Base-by-base conservation (phyloP, 2,888 invertebrate genomes). In the Ctena decussata region DNA sequence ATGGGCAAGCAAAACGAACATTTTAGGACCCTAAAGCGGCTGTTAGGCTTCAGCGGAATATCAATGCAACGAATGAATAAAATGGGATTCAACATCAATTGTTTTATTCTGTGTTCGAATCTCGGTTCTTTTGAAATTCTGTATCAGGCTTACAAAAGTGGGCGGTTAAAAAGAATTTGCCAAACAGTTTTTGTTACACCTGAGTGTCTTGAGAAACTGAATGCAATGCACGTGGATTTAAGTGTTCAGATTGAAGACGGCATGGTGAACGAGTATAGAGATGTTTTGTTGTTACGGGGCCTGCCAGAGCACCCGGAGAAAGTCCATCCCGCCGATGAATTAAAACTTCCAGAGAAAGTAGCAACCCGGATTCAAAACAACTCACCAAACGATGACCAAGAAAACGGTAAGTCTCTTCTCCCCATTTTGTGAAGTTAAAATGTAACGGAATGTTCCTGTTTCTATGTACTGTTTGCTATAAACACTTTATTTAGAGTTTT, bases 61-160 rank as follows among this genome's bases (percentile, higher is more conserved):
- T 82, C 85, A 49, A 78, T 88, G 18, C 85, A 82, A 77, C 76
- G 86, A 30, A 79, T 88, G 1, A 80, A 75, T 35, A 81, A 84
- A 44, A 46, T 88, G 18, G 88, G 88, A 3, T 88, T 88, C 73
- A 88, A 84, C 39, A 88, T 88, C 6, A 78, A 79, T 46, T 37
- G 83, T n/a, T 84, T 77, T 37, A 35, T 88, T 11, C 79, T 86
- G 21, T 91, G 91, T 73, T 83, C 79, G 49, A 85, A 80, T 46
- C 83, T 92, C 1, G 91, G 91, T 12, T 89, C 90, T 12, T 82
- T 92, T n/a, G 91, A 91, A 78, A 85, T 84, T 32, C 77, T 92
- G 6, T 84, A 90, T 35, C 89, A 90, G 57, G 86, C 80, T 69
- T 91, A 89, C 73, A 78, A 77, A 37, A 89, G 85, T 41, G 87